Percentiles rank a stretch among this genome's conserved stretches.
phyloP scores from a whole-genome alignment of 2,888 invertebrate species.

The Drosophila kambysellisi region DNA sequence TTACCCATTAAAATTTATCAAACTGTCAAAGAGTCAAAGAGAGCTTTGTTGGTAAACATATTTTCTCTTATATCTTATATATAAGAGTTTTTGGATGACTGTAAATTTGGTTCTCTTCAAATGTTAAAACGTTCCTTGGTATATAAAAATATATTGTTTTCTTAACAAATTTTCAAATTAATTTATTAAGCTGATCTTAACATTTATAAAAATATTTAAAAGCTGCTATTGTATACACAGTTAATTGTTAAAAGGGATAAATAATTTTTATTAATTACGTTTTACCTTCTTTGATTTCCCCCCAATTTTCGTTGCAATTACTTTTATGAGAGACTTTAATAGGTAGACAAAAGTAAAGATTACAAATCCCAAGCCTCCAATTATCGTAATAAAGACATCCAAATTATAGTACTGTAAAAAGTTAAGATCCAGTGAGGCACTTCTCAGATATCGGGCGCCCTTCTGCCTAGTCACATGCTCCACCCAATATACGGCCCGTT shows the following conservation, averaged over 20 bases:
- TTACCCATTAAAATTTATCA: no score
- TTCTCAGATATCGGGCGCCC: constrained; percentile 82
- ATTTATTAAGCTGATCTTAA: background rate
- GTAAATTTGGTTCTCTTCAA: no score
- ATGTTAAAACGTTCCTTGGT: no score
- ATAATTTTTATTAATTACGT: constrained; percentile 7
- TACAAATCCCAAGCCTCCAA: constrained; percentile 38
- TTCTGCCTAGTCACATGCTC: constrained; percentile 82
- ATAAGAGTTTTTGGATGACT: no score
- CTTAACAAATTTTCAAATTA: no score
- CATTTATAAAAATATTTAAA: background rate
- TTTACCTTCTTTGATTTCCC: constrained; percentile 27
- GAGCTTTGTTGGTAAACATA: no score
- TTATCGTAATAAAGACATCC: constrained; percentile 70
- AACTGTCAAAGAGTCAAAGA: no score
- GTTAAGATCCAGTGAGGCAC: constrained; percentile 75
- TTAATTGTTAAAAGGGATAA: background rate
- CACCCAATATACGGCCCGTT: constrained; percentile 81
- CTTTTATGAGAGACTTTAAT: background rate
- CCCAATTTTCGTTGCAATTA: background rate
- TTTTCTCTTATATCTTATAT: no score
- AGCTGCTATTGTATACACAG: no score
- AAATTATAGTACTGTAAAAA: constrained; percentile 80
- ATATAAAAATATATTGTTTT: no score
- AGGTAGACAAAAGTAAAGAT: background rate